A percentile compares a stretch with the other conserved stretches of the same genome.
Evolutionary conservation across 2,113 vertebrate species (phyloP).

Genomic region (Addax nasomaculatus): DNA sequence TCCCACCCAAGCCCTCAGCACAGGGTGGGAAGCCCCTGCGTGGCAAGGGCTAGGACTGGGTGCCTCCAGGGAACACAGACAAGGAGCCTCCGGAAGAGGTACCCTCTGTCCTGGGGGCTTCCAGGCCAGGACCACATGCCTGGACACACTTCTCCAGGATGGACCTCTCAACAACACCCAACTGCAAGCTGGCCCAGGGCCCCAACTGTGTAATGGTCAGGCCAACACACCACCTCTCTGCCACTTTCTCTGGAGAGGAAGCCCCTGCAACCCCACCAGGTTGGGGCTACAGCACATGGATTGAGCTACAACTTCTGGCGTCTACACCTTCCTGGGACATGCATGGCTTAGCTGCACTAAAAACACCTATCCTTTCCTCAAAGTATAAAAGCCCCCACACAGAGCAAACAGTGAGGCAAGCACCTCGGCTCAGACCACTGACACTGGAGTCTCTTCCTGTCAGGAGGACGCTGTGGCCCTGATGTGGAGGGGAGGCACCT

Average conservation of each 20-base stretch:
- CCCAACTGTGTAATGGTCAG: too few relatives aligned
- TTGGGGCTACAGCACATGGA: fast-evolving
- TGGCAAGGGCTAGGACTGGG: not conserved
- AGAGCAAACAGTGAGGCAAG: not conserved
- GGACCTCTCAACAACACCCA: not conserved
- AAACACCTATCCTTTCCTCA: not conserved
- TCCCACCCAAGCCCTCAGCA: not conserved
- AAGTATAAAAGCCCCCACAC: not conserved
- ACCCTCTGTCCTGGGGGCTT: not conserved
- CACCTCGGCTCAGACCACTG: not conserved
- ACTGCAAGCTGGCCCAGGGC: not conserved
- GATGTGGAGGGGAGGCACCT: not conserved
- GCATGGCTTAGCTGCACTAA: not conserved
- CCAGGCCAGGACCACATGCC: not conserved
- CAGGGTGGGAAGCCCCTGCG: not conserved
- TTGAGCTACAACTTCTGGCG: not conserved
- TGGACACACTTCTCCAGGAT: not conserved
- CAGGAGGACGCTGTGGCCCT: not conserved
- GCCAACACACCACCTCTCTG: too few relatives aligned
- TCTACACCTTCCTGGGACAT: not conserved
- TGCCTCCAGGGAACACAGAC: not conserved
- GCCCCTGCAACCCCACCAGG: not conserved
- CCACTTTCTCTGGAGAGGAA: not conserved
- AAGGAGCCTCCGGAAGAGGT: not conserved
- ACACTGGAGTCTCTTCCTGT: not conserved